Base-by-base conservation (phyloP, 2,797 vertebrate genomes). In the Pitangus sulphuratus region DNA sequence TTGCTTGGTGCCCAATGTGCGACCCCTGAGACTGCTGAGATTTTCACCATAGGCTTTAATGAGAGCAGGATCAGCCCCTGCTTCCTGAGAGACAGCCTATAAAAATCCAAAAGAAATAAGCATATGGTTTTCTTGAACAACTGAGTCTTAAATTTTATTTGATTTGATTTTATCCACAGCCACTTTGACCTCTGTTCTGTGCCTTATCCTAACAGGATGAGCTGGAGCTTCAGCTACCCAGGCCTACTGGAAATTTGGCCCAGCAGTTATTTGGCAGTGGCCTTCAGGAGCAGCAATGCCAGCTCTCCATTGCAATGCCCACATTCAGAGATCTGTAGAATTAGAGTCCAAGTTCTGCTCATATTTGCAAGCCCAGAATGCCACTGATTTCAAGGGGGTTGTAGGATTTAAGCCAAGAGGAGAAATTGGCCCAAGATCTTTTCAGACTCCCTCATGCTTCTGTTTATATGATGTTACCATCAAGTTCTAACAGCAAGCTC, bases 361-460 rank as follows among this genome's bases (percentile, higher is more conserved):
- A 17, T 79, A 64, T 87, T 89, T 93, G 50, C 64, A 85, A 90
- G 75, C 68, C 74, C 62, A 80, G 58, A 90, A 83, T 4, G 5
- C 64, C 60, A 70, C 51, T 57, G 78, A 90, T 84, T 96, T 95
- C 90, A 90, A 89, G 90, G 88, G 81, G 60, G 47, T 64, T 89
- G 66, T 66, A 93, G 81, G 81, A 95, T 93, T 92, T 87, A 85
- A 92, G 92, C 89, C 86, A 96, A 90, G 42, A 87, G 81, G 78
- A 92, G 64, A 77, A 95, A 83, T 54, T 70, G 56, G 88, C 54
- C 75, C 37, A 69, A 51, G 54, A 76, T 77, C 60, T 85, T 88
- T 90, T 91, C 53, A 92, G 68, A 87, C 61, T 89, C 60, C 45
- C 64, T 90, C 83, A 35, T 64, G 83, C 33, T 90, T 93, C 80